Evolutionary conservation across 2,888 invertebrate genomes (phyloP).

Genomic region (Agonopterix heracliana): DNA sequence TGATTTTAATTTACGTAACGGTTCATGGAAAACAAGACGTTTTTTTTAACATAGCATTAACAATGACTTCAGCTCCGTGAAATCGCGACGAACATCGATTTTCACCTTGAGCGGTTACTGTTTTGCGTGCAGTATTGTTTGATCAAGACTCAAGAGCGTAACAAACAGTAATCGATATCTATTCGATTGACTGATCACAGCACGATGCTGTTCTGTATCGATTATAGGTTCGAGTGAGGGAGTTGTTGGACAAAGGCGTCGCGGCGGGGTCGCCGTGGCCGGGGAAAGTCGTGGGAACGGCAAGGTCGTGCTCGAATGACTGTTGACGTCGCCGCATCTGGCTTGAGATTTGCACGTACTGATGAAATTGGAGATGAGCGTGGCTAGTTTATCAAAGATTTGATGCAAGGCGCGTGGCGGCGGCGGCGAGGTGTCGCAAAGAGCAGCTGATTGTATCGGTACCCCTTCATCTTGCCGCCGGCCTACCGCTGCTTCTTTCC

Average conservation of each 20-base stretch:
- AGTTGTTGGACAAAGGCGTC: conserved; percentile 7
- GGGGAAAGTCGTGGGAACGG: conserved; percentile 40
- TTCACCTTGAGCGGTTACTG: conserved; percentile 57
- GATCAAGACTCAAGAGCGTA: conserved; percentile 43
- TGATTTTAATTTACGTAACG: conserved; percentile 4
- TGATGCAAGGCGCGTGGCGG: conserved; percentile 58
- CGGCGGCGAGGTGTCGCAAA: conserved; percentile 54
- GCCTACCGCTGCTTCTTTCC: conserved; percentile 29
- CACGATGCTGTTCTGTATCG: conserved; percentile 14
- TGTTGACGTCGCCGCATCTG: conserved; percentile 6
- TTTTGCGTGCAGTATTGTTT: conserved; percentile 46
- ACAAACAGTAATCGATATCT: conserved; percentile 26
- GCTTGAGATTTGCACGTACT: conserved; percentile 26
- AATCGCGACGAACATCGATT: conserved; percentile 55
- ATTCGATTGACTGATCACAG: conserved; percentile 34
- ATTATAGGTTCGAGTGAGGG: conserved; percentile 2
- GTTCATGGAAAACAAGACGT: background rate
- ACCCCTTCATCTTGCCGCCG: conserved; percentile 61
- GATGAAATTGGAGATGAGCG: conserved; percentile 60
- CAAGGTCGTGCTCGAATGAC: conserved; percentile 22
- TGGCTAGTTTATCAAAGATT: conserved; percentile 53
- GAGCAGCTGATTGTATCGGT: conserved; percentile 49
- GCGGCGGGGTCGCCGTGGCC: conserved; percentile 11
- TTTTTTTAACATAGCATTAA: conserved; percentile 6
- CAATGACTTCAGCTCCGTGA: conserved; percentile 44